Base-by-base conservation (phyloP, 2,888 invertebrate species). In the Limnephilus lunatus region DNA sequence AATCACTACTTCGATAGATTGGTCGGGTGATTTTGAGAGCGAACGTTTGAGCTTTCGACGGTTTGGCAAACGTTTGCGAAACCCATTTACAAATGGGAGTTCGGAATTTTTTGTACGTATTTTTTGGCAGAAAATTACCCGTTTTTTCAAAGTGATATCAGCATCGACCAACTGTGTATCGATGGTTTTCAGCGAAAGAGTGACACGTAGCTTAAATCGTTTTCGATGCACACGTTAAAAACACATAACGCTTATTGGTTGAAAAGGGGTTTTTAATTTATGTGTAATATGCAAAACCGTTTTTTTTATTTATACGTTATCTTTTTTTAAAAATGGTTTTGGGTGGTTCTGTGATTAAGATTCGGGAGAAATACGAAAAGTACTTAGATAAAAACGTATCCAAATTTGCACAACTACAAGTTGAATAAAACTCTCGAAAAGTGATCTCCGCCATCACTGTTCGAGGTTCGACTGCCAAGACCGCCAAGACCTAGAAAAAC, bases 1-100 rank as follows among this genome's bases (percentile, higher is more conserved):
- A 39, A 86, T 86, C 30, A n/a, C 86, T 86, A 30, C 44, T 86
- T 86, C 86, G 30, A 44, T 39, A 30, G 48, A 86, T 86, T 86
- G 86, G 39, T 48, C 44, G 86, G 44, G 32, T 68, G 68, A 68
- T 39, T 83, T 83, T 35, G 83, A 86, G 15, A n/a, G 68, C 68
- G 68, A 68, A n/a, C 44, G 48, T 12, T 44, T 30, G 30, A 44
- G 86, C 11, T 48, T 44, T 83, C 35, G 83, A 32, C 83, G 35
- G 35, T 83, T 83, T 32, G 83, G 83, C 83, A 39, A 25, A 32
- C 32, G 83, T 35, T 83, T 39, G 35, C 83, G 83, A 83, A 32
- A 32, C 19, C 68, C 68, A 68, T 68, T 68, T 68, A n/a, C 68
- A 68, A 68, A 68, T 68, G 68, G 68, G 68, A 68, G 68, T 68